These are phyloP conservation scores for Limnephilus marmoratus DNA, from an alignment of 2,888 invertebrate genomes.

Conservation along the genomic window DNA sequence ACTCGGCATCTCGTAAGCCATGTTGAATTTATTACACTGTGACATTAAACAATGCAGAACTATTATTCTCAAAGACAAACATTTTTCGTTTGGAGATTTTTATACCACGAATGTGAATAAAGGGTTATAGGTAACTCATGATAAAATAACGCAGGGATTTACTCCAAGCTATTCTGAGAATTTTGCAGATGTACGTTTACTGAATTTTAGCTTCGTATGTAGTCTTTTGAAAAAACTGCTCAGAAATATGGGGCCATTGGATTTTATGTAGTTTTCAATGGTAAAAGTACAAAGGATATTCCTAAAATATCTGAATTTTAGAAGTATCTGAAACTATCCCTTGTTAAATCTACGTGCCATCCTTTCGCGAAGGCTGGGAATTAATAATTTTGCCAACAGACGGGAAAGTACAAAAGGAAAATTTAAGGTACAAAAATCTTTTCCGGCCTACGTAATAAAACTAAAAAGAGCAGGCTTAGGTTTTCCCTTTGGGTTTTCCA, in stretches of 20 bases:
- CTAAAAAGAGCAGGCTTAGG: not conserved
- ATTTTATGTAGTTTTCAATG: not conserved
- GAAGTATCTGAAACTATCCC: not conserved
- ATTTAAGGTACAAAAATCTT: not conserved
- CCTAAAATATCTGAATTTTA: not conserved
- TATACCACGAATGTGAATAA: not conserved
- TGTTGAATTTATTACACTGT: too few species aligned
- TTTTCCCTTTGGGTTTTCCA: too few species aligned
- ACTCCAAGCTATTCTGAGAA: not conserved
- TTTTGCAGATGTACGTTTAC: not conserved
- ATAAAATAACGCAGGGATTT: not conserved
- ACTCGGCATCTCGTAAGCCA: too few species aligned
- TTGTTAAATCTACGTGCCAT: not conserved
- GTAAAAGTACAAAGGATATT: not conserved
- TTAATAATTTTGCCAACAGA: not conserved
- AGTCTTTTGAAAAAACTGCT: not conserved
- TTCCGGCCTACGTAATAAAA: not conserved
- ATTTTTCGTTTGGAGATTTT: not conserved
- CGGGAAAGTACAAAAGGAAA: not conserved
- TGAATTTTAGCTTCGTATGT: not conserved
- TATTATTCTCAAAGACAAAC: too few species aligned
- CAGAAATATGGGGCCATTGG: not conserved
- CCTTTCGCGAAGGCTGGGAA: not conserved
- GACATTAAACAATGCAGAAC: too few species aligned
- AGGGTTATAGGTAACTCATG: not conserved